phyloP scores from a whole-genome alignment of 2,888 invertebrate genomes.

The Nephrotoma appendiculata region DNA sequence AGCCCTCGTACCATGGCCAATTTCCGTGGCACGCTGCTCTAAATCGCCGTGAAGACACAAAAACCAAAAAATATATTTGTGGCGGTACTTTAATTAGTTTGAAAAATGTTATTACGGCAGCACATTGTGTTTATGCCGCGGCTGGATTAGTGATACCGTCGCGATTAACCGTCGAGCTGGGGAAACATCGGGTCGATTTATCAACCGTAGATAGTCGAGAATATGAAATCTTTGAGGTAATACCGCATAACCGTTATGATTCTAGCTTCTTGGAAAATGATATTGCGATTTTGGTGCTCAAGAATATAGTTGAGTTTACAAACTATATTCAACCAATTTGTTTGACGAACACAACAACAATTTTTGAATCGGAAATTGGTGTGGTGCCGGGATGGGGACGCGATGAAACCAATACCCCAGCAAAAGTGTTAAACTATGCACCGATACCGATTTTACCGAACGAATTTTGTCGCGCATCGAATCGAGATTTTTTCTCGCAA shows the following conservation, averaged over 20 bases:
- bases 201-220: constrained; percentile 16
- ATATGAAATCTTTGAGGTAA: constrained; percentile 14
- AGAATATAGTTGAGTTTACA: constrained; percentile 20
- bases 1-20: constrained; percentile 25
- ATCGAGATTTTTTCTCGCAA: constrained; percentile 12
- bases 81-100: constrained; percentile 30
- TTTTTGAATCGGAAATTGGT: background rate
- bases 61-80: constrained; percentile 18
- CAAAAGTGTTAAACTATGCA: constrained; percentile 17
- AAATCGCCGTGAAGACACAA: background rate
- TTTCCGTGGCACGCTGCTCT: constrained; percentile 35
- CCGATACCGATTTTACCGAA: constrained; percentile 24
- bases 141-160: constrained; percentile 21
- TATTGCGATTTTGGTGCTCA: constrained; percentile 26
- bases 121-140: constrained; percentile 22
- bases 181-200: constrained; percentile 26
- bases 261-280: constrained; percentile 17
- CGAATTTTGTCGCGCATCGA: constrained; percentile 18
- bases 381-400: constrained; percentile 28
- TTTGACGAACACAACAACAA: constrained; percentile 13
- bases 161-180: constrained; percentile 24
- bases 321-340: constrained; percentile 29
- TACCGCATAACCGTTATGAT: constrained; percentile 9
- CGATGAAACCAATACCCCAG: constrained; percentile 17
- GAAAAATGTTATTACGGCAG: constrained; percentile 23